phyloP scores from a whole-genome alignment of 2,888 invertebrate species.

The Lamproptera curius region DNA sequence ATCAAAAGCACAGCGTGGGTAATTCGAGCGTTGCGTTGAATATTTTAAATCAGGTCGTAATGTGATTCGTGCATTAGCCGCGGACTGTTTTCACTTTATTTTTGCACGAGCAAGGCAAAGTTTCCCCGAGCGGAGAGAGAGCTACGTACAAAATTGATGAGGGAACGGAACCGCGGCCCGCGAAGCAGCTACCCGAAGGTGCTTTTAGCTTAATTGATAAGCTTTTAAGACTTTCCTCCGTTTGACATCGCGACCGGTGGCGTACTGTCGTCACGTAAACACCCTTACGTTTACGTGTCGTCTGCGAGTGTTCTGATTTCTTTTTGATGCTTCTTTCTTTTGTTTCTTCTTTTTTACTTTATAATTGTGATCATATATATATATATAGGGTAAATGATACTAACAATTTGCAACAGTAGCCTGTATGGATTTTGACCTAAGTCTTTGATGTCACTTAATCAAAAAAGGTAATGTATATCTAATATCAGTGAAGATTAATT shows the following conservation, averaged over 20 bases:
- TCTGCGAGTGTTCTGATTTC: too few relatives aligned
- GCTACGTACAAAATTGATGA: constrained; percentile 75
- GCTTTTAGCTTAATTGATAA: constrained; percentile 78
- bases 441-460: not conserved
- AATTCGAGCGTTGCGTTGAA: too few relatives aligned
- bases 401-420: not conserved
- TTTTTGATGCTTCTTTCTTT: too few relatives aligned
- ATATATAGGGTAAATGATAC: not conserved
- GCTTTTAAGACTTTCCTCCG: constrained; percentile 77
- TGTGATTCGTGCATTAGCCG: constrained; percentile 11
- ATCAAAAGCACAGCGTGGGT: too few relatives aligned
- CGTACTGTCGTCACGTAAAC: constrained; percentile 34
- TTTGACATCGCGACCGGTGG: constrained; percentile 54
- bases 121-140: constrained; percentile 55
- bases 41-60: constrained; percentile 5
- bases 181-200: constrained; percentile 67
- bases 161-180: constrained; percentile 58
- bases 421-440: not conserved
- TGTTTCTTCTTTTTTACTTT: too few relatives aligned
- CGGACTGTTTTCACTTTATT: constrained; percentile 14
- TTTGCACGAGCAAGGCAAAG: constrained; percentile 32
- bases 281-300: not conserved
- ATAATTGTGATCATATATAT: not conserved
- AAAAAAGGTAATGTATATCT: too few relatives aligned
- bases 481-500: too few relatives aligned